Percentiles rank a stretch among this genome's conserved stretches.
phyloP scores from a whole-genome alignment of 2,797 vertebrate species.

The Clamator glandarius region DNA sequence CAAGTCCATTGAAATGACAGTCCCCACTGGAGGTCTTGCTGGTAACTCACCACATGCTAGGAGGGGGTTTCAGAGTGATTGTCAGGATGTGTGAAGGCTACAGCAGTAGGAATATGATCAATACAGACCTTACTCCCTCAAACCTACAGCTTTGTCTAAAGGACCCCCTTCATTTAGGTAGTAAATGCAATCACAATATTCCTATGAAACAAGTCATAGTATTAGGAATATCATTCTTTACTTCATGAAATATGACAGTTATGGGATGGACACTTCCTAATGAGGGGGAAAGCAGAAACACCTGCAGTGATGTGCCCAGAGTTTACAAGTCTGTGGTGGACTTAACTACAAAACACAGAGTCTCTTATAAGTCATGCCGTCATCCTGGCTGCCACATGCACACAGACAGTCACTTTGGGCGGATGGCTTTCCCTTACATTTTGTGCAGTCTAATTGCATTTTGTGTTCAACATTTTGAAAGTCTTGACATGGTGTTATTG shows the following conservation, averaged over 20 bases:
- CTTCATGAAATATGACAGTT: neutral
- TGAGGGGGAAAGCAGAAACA: neutral
- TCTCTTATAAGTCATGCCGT: neutral
- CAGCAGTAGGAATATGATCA: neutral
- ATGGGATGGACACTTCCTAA: neutral
- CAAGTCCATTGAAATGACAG: neutral
- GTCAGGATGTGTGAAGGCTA: neutral
- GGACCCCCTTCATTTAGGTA: neutral
- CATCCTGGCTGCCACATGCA: fast-evolving
- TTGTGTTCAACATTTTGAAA: neutral
- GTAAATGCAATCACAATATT: neutral
- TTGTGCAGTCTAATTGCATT: neutral
- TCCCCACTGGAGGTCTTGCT: neutral
- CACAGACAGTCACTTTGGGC: neutral
- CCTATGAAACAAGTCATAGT: neutral
- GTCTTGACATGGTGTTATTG: neutral
- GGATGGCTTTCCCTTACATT: neutral
- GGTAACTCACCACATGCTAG: neutral
- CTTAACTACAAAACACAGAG: neutral
- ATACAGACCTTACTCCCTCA: neutral
- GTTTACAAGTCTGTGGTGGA: neutral
- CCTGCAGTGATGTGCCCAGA: neutral
- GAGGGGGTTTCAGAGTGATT: neutral
- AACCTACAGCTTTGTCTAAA: neutral
- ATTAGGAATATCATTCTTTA: neutral